Conservation (phyloP, 2,888 invertebrate species). For the Erebia epiphron region DNA sequence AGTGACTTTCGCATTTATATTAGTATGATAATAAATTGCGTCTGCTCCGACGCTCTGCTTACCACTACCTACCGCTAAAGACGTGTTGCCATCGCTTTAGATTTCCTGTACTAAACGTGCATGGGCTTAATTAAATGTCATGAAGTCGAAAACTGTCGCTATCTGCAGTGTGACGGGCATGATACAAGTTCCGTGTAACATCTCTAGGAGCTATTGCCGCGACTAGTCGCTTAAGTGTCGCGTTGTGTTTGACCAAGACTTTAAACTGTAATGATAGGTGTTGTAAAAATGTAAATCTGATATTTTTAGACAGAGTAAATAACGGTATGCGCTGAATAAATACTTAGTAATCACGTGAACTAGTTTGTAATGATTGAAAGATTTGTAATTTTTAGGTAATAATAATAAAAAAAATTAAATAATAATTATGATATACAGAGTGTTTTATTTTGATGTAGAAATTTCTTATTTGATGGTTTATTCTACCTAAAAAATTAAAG, state of each 20-base stretch:
- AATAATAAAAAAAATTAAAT: constrained; percentile 46
- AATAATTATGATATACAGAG: constrained; percentile 26
- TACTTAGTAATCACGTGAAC: constrained; percentile 58
- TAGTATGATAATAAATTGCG: too few relatives aligned
- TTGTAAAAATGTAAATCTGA: constrained; percentile 79
- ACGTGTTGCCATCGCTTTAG: too few relatives aligned
- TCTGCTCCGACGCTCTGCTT: too few relatives aligned
- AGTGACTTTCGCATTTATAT: too few relatives aligned
- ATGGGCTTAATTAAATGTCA: too few relatives aligned
- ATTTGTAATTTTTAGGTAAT: constrained; percentile 82
- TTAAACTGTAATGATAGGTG: constrained; percentile 53
- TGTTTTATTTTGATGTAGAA: constrained; percentile 20
- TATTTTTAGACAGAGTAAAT: constrained; percentile 69
- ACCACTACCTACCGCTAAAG: too few relatives aligned
- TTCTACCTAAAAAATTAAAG: too few relatives aligned
- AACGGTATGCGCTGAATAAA: constrained; percentile 68
- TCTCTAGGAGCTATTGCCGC: neutral
- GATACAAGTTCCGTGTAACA: too few relatives aligned
- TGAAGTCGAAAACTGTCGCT: too few relatives aligned
- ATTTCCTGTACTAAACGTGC: too few relatives aligned
- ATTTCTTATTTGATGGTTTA: too few relatives aligned
- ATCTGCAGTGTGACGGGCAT: too few relatives aligned
- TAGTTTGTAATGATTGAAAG: constrained; percentile 69
- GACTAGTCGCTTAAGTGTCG: neutral
- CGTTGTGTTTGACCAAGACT: neutral